A percentile compares a stretch with the other conserved stretches of the same genome.
These are phyloP conservation scores for Drosophila monieri DNA, from an alignment of 2,888 invertebrate species.

Conservation along the genomic window DNA sequence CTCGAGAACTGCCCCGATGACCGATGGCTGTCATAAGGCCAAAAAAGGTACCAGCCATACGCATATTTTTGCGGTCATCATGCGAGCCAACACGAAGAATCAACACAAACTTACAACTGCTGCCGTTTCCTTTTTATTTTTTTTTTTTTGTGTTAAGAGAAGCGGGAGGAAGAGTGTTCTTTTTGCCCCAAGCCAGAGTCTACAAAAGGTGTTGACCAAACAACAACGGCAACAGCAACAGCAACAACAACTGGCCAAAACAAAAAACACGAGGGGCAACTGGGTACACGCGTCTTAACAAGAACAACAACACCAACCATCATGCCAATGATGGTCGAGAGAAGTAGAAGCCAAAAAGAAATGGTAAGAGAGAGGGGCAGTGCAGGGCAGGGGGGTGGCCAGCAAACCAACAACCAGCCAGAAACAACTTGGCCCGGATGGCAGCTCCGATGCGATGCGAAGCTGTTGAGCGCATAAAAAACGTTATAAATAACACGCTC, in stretches of 20 bases:
- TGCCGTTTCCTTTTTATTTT: slow-evolving; percentile 58
- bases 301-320: slow-evolving; percentile 42
- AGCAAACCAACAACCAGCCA: neutral
- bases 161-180: slow-evolving; percentile 11
- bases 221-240: slow-evolving; percentile 49
- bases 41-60: slow-evolving; percentile 50
- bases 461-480: slow-evolving; percentile 64
- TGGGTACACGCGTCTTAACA: slow-evolving; percentile 63
- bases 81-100: slow-evolving; percentile 31
- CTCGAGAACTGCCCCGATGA: slow-evolving; percentile 39
- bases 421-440: slow-evolving; percentile 18
- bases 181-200: slow-evolving; percentile 73
- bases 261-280: slow-evolving; percentile 42
- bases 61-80: slow-evolving; percentile 70
- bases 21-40: slow-evolving; percentile 62
- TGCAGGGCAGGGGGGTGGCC: too few relatives aligned
- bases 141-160: slow-evolving; percentile 42
- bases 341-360: slow-evolving; percentile 5
- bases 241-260: slow-evolving; percentile 41
- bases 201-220: slow-evolving; percentile 77
- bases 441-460: slow-evolving; percentile 25
- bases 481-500: slow-evolving; percentile 78
- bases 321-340: slow-evolving; percentile 23
- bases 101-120: slow-evolving; percentile 71
- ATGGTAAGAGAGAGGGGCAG: too few relatives aligned